These are phyloP conservation scores for Drosophila sturtevanti DNA, from an alignment of 1,140 invertebrate genomes.

Conservation along the genomic window DNA sequence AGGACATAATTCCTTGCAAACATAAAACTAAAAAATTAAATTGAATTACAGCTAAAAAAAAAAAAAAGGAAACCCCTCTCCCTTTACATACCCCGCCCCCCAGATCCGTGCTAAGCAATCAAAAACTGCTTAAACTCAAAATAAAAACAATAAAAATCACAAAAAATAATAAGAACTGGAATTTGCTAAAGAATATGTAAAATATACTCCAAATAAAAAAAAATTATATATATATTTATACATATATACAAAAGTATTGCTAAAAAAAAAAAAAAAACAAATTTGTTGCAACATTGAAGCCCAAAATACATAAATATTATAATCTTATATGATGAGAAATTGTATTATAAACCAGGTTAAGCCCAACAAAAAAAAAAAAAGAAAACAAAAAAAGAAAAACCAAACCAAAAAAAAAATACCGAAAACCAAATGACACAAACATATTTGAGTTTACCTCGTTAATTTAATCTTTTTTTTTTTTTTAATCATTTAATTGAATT, in stretches of 20 bases:
- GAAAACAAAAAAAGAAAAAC: no score
- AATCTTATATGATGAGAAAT: constrained; percentile 40
- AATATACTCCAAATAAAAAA: constrained; percentile 31
- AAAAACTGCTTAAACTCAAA: constrained; percentile 25
- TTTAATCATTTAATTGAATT: constrained; percentile 3
- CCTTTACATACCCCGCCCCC: neutral
- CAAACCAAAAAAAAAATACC: constrained; percentile 47
- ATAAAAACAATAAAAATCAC: constrained; percentile 20
- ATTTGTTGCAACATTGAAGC: constrained; percentile 82
- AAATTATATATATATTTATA: constrained; percentile 23
- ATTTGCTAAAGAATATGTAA: constrained; percentile 49
- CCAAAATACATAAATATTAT: constrained; percentile 49
- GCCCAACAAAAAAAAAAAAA: constrained; percentile 51
- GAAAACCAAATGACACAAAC: constrained; percentile 62
- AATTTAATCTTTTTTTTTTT: constrained; percentile 7
- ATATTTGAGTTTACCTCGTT: constrained; percentile 24
- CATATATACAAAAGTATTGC: constrained; percentile 37
- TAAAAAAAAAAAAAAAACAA: constrained; percentile 23
- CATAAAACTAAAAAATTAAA: constrained; percentile 23
- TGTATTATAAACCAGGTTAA: constrained; percentile 70
- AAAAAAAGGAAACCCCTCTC: constrained; percentile 13
- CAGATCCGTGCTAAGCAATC: neutral
- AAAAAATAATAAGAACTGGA: constrained; percentile 66
- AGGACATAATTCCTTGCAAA: neutral
- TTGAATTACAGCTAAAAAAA: constrained; percentile 54